phyloP scores from a whole-genome alignment of 2,113 vertebrate genomes.

The Gobius niger region DNA sequence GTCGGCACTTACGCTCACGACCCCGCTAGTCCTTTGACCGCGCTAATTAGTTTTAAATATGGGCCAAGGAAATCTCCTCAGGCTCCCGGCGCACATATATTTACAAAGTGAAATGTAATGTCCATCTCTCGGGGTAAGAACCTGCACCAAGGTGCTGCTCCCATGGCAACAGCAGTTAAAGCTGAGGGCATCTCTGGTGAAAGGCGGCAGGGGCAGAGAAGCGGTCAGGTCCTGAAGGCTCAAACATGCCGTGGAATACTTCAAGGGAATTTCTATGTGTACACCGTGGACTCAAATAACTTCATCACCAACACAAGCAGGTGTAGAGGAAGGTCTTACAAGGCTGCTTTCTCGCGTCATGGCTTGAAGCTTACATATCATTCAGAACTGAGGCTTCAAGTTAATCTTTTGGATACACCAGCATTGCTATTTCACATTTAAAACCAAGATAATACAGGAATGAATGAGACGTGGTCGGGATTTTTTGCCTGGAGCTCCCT shows the following conservation, averaged over 20 bases:
- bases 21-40: conserved; percentile 22
- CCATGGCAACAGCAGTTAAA: conserved; percentile 13
- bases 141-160: not conserved
- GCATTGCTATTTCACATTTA: too few species aligned
- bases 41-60: conserved; percentile 15
- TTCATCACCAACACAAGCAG: not conserved
- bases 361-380: too few species aligned
- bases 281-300: not conserved
- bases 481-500: too few species aligned
- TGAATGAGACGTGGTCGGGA: too few species aligned
- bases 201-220: not conserved
- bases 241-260: conserved; percentile 16
- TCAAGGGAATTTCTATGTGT: not conserved
- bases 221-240: not conserved
- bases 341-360: too few species aligned
- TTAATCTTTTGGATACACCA: too few species aligned
- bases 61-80: not conserved
- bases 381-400: too few species aligned
- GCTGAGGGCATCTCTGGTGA: not conserved
- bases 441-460: too few species aligned
- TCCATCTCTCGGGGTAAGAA: not conserved
- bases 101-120: not conserved
- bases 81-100: not conserved
- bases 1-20: conserved; percentile 3
- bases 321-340: not conserved